Conservation (phyloP, 2,113 vertebrate species). For the pig (Sus scrofa) region T2T-Sscrofa CM000813.6:97700501-97701000, state of each 20-base stretch:
- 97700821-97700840: not conserved
- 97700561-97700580: not conserved
- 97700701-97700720: not conserved
- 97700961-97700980: slow-evolving; percentile 47
- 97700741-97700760: too few species aligned
- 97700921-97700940: slow-evolving; percentile 51
- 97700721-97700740: not conserved
- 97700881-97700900: slow-evolving; percentile 50
- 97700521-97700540: not conserved
- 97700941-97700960: slow-evolving; percentile 61
- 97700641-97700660: not conserved
- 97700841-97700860: slow-evolving; percentile 26
- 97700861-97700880: slow-evolving; percentile 36
- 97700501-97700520: not conserved
- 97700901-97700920: slow-evolving; percentile 51
- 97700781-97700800: not conserved
- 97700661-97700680: not conserved
- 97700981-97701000: slow-evolving; percentile 63
- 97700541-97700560: not conserved
- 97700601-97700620: not conserved
- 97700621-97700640: slow-evolving; percentile 13
- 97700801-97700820: not conserved
- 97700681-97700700: not conserved
- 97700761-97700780: not conserved
- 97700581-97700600: slow-evolving; percentile 19